These are phyloP conservation scores for Chrysomallon squamiferum DNA, from an alignment of 1,140 invertebrate genomes.

Conservation along the genomic window DNA sequence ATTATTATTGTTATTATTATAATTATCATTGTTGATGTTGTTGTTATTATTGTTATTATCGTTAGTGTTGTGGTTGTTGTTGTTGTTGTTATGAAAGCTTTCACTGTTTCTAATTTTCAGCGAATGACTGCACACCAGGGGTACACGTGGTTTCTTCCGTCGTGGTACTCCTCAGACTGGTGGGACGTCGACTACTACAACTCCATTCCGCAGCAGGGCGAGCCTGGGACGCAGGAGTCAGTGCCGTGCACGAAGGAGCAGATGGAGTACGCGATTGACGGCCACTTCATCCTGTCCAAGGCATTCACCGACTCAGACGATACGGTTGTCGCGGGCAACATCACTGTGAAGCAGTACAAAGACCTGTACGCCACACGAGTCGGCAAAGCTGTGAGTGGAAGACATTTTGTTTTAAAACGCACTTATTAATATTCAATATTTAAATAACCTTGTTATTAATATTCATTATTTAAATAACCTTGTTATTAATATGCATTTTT, in stretches of 20 bases:
- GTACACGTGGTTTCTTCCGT: conserved; percentile 84
- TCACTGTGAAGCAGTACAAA: conserved; percentile 61
- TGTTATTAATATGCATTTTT: too few relatives aligned
- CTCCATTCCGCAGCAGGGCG: conserved; percentile 52
- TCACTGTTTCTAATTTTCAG: conserved; percentile 54
- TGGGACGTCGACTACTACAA: conserved; percentile 73
- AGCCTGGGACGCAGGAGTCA: conserved; percentile 24
- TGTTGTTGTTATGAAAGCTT: too few relatives aligned
- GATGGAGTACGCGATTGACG: conserved; percentile 76
- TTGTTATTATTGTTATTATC: too few relatives aligned
- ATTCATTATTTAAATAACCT: too few relatives aligned
- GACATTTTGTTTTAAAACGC: too few relatives aligned
- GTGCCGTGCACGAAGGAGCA: conserved; percentile 71
- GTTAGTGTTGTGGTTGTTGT: too few relatives aligned
- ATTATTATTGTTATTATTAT: too few relatives aligned
- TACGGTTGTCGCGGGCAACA: conserved; percentile 41
- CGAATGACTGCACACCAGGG: conserved; percentile 72
- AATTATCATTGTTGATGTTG: too few relatives aligned
- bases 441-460: too few relatives aligned
- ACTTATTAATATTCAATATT: too few relatives aligned
- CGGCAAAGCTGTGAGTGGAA: conserved; percentile 42
- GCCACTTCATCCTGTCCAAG: conserved; percentile 77
- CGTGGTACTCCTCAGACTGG: conserved; percentile 75
- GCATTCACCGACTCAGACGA: conserved; percentile 69
- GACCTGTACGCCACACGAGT: conserved; percentile 51